These are phyloP conservation scores for Malurus splendens DNA, from an alignment of 2,797 vertebrate species.

Conservation along the genomic window DNA sequence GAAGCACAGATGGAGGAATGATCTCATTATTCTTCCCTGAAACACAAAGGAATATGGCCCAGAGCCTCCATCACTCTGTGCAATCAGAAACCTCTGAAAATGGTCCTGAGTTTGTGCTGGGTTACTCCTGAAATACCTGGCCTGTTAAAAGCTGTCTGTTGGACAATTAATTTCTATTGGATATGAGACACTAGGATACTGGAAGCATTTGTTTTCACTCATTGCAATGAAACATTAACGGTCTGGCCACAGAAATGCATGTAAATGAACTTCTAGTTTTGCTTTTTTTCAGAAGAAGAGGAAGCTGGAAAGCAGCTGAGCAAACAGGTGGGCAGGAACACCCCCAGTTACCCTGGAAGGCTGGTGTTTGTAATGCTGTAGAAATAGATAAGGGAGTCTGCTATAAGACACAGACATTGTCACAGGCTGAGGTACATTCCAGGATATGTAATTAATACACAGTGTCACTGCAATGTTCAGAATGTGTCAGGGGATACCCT, in stretches of 20 bases:
- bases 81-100: not conserved
- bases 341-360: not conserved
- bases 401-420: not conserved
- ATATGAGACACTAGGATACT: not conserved
- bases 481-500: not conserved
- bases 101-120: not conserved
- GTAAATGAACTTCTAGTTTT: not conserved
- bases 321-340: not conserved
- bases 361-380: not conserved
- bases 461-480: not conserved
- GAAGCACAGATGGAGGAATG: not conserved
- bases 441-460: not conserved
- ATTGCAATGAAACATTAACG: not conserved
- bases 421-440: not conserved
- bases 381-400: not conserved
- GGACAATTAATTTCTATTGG: not conserved
- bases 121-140: not conserved
- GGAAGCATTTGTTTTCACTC: not conserved
- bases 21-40: not conserved
- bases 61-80: not conserved
- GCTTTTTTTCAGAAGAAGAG: not conserved
- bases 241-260: not conserved
- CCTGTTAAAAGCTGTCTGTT: not conserved
- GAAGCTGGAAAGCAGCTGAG: not conserved
- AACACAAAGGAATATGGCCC: not conserved